A percentile compares a stretch with the other conserved stretches of the same genome.
phyloP scores from a whole-genome alignment of 2,797 vertebrate genomes.

The Sebastes hubbsi region DNA sequence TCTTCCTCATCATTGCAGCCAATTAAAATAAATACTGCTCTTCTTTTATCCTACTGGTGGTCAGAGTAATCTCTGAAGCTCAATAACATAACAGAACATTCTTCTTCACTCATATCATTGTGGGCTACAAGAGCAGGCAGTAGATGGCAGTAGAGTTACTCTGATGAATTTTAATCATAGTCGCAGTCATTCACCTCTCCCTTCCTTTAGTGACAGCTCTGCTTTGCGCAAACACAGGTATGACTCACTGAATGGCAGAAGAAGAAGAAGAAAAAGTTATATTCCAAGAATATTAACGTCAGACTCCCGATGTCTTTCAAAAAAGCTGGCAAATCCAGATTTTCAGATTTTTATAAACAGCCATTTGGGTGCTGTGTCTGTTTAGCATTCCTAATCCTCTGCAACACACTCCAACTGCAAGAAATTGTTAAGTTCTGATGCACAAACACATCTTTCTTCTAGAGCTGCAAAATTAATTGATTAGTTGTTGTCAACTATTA shows the following conservation, averaged over 20 bases:
- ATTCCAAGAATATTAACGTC: neutral
- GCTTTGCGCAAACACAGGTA: neutral
- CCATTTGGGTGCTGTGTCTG: neutral
- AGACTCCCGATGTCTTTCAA: slow-evolving; percentile 12
- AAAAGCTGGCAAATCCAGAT: neutral
- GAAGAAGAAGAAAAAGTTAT: neutral
- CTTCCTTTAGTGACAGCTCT: neutral
- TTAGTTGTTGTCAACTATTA: too few relatives aligned
- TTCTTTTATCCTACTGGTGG: neutral
- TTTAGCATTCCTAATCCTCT: neutral
- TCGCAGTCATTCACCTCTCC: neutral
- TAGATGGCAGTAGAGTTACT: slow-evolving; percentile 71
- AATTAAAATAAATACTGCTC: neutral
- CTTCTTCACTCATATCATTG: neutral
- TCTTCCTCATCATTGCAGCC: neutral
- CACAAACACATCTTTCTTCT: neutral
- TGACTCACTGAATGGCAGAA: neutral
- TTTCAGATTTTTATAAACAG: neutral
- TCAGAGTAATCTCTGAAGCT: neutral
- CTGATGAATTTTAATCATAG: slow-evolving; percentile 12
- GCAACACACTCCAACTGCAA: neutral
- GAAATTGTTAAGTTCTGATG: neutral
- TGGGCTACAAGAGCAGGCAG: slow-evolving; percentile 17
- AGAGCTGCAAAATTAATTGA: too few relatives aligned
- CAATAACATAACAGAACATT: neutral